Evolutionary conservation across 2,888 invertebrate species (phyloP), one percentile per base, ranked within the genome.

Genomic region (Trachelus tabidus): DNA sequence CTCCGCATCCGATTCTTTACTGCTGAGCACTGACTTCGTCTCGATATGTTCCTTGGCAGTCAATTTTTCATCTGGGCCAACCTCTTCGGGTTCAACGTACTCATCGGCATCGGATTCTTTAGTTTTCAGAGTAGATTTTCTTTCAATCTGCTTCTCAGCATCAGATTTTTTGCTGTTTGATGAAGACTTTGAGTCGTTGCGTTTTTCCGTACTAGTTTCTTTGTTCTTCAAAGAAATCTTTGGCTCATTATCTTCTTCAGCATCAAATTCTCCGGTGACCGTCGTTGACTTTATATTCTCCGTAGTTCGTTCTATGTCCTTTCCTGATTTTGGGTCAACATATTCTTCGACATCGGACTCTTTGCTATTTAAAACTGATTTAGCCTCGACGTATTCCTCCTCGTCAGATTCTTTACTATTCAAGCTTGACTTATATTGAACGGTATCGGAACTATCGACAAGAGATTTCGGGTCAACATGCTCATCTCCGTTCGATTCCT

Each of bases 291-390:
- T 11, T 69, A 69, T 12, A 30, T 30, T 69, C 40, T 40, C 15
- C 40, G 40, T 40, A 40, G 15, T 40, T 15, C 15, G 40, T 40
- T 40, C 40, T 6, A 40, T 6, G 40, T 40, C 15, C 40, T 40
- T 40, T 40, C 15, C 40, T 69, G 69, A 12, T 69, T 69, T 69
- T 15, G 12, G 30, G 35, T 81, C 80, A 2, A 77, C 69, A 9
- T 80, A 75, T 12, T 85, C 83, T 40, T 82, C 81, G 9, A 73
- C 69, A 34, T 82, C 83, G 4, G 78, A 76, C 11, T 79, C 75
- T 33, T 76, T 69, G 33, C 69, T 69, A 33, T 69, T 69, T 69
- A 69, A 69, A 69, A 33, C 4, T 31, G 69, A 12, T 69, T 69
- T 69, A 31, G 33, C 12, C n/a, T 69, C 69, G 33, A 69, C 33